Evolutionary conservation across 2,113 vertebrate species (phyloP).

Genomic region (Mesembrinibis cayennensis): DNA sequence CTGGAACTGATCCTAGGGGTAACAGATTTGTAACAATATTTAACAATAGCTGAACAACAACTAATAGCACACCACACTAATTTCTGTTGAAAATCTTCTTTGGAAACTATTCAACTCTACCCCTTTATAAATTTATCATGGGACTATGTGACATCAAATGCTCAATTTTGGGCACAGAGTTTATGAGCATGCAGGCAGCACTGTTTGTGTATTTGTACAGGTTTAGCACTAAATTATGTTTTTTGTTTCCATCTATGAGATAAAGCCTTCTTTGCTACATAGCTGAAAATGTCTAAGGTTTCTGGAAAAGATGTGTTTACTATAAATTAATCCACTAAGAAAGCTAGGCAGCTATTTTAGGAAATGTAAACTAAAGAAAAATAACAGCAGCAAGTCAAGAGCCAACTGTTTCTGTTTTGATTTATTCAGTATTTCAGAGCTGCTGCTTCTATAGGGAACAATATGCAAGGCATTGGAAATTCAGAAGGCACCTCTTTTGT

Average conservation of each 20-base stretch:
- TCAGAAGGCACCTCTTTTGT: slow-evolving; percentile 86
- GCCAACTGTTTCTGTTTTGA: slow-evolving; percentile 80
- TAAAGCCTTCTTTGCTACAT: slow-evolving; percentile 27
- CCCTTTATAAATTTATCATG: slow-evolving; percentile 38
- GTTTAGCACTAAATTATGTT: slow-evolving; percentile 53
- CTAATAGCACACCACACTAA: neutral
- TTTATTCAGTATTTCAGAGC: slow-evolving; percentile 85
- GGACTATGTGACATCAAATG: neutral
- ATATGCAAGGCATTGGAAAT: slow-evolving; percentile 82
- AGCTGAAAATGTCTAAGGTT: slow-evolving; percentile 51
- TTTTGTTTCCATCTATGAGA: slow-evolving; percentile 62
- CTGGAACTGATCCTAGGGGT: neutral
- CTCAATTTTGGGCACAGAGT: slow-evolving; percentile 23
- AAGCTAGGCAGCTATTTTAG: slow-evolving; percentile 63
- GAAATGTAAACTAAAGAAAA: slow-evolving; percentile 68
- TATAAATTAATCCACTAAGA: slow-evolving; percentile 72
- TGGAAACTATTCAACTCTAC: slow-evolving; percentile 18
- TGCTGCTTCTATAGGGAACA: slow-evolving; percentile 80
- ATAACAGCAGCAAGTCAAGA: slow-evolving; percentile 69
- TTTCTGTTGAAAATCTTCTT: slow-evolving; percentile 46
- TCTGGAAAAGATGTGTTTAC: slow-evolving; percentile 50
- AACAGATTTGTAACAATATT: slow-evolving; percentile 11
- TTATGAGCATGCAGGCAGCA: neutral
- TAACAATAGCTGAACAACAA: slow-evolving; percentile 28
- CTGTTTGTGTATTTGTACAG: neutral